Conservation (phyloP, 2,113 vertebrate genomes). For the Willisornis vidua region DNA sequence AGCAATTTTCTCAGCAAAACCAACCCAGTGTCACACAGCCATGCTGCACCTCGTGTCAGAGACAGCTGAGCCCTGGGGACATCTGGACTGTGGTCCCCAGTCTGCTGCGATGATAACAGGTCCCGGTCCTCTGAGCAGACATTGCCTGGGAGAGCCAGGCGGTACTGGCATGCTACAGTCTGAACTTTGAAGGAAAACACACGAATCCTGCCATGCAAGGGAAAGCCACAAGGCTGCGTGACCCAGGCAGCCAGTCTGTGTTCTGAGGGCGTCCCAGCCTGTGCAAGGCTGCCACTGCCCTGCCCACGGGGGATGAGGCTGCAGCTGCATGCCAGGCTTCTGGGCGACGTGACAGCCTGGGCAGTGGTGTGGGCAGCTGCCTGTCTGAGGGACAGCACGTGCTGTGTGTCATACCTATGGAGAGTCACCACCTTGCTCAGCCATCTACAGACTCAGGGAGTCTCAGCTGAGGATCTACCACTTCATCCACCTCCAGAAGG, state of each 20-base stretch:
- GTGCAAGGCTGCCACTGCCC: conserved; percentile 26
- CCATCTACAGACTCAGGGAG: accelerated
- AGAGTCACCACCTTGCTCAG: accelerated
- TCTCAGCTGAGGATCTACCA: neutral
- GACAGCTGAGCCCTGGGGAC: neutral
- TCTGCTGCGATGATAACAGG: neutral
- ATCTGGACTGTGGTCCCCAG: neutral
- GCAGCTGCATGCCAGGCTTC: neutral
- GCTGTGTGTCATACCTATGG: accelerated
- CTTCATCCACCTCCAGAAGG: accelerated
- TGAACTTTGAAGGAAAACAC: neutral
- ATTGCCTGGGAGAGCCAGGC: neutral
- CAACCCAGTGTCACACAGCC: neutral
- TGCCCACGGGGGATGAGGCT: accelerated
- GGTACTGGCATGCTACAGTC: accelerated
- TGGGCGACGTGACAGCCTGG: neutral
- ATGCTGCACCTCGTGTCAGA: accelerated
- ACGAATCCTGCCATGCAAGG: accelerated
- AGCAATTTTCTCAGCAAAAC: neutral
- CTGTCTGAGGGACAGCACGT: neutral
- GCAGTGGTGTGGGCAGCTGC: neutral
- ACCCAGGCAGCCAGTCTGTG: accelerated
- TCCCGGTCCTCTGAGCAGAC: neutral
- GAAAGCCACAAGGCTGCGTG: neutral
- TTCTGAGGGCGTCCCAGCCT: neutral